Evolutionary conservation across 2,113 vertebrate species (phyloP), one percentile per base, ranked within the genome.

Genomic region (Gymnobelideus leadbeateri): DNA sequence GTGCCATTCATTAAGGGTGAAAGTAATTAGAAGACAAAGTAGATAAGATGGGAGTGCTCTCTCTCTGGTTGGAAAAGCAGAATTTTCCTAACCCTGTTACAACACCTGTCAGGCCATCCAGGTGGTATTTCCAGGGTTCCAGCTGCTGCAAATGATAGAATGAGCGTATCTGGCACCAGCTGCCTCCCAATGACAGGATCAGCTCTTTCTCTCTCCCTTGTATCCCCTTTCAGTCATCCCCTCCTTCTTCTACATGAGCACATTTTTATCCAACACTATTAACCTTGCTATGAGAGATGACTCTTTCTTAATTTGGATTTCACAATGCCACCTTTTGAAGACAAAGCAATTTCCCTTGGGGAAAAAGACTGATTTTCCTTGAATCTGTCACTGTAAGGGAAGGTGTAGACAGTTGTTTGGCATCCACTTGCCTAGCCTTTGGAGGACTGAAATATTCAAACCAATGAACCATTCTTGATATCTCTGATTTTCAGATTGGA

Each of bases 21-120:
- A 97, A 94, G 43, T 95, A 97, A 98, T 98, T 98, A 97, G 92
- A 96, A 95, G 90, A 52, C 77, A 97, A 93, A 97, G 95, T 24
- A 97, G 91, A 96, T 94, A 97, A 97, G 97, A 96, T 96, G 25
- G 19, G 93, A 95, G 93, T 97, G 77, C 53, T 52, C 51, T 89
- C 91, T 98, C 84, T 94, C 55, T 91, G 54, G 51, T 91, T 97
- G 95, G 97, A 96, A 96, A 97, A 91, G 93, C 93, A 97, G 68
- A 97, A 28, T 89, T 93, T 96, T 96, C 93, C 89, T 96, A 94
- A 97, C 93, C 61, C 55, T 91, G 91, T 92, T 95, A 90, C 93
- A 94, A 55, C 68, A 84, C 68, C 68, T 96, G 96, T 91, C 61
- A 98, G 97, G 92, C 68, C 95, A 92, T 94, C 90, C 96, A 97